Evolutionary conservation across 2,888 invertebrate genomes (phyloP).

Genomic region (Folsomia manolachei): DNA sequence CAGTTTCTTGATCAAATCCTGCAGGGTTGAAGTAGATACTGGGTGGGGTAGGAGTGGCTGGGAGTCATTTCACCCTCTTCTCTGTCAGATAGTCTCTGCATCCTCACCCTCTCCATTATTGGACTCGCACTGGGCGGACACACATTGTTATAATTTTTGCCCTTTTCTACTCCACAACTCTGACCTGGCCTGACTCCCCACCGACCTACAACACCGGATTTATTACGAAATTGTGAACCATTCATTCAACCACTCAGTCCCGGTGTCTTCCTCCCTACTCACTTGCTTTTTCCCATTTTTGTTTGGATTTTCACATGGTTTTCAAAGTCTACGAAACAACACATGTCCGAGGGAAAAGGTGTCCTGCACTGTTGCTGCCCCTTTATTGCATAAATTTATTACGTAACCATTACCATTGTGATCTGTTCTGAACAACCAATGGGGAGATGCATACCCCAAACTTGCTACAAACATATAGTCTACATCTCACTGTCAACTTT

Average conservation of each 20-base stretch:
- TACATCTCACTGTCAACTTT: background rate
- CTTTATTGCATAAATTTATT: background rate
- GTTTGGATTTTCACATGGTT: background rate
- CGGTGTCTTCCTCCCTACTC: slow-evolving; percentile 1
- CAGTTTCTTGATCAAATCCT: too few relatives aligned
- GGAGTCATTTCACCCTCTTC: background rate
- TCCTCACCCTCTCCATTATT: background rate
- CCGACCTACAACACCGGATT: slow-evolving; percentile 12
- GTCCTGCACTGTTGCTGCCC: background rate
- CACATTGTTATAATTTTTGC: slow-evolving; percentile 13
- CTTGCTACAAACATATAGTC: background rate
- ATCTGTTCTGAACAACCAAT: background rate
- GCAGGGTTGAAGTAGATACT: too few relatives aligned
- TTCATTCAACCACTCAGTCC: background rate
- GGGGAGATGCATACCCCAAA: too few relatives aligned
- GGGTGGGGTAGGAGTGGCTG: background rate
- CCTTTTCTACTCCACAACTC: too few relatives aligned
- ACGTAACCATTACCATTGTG: background rate
- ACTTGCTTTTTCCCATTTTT: background rate
- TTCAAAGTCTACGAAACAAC: too few relatives aligned
- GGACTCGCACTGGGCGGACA: background rate
- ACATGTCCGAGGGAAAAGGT: background rate
- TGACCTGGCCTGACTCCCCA: slow-evolving; percentile 4
- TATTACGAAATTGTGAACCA: slow-evolving; percentile 3
- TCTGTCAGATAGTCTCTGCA: too few relatives aligned